phyloP scores from a whole-genome alignment of 2,888 invertebrate species.

The Drosophila antonietae region DNA sequence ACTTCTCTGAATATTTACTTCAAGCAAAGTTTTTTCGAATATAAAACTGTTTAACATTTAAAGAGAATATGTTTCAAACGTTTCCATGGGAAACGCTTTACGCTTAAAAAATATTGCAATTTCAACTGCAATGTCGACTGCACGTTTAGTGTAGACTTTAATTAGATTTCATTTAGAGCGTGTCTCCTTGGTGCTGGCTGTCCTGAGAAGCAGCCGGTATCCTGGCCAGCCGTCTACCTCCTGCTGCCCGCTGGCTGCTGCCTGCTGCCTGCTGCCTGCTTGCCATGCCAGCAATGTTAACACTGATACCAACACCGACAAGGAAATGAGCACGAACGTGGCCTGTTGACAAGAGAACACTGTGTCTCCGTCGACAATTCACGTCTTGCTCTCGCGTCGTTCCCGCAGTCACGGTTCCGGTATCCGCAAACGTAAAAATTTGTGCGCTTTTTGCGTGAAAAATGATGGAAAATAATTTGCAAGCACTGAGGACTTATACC shows the following conservation, averaged over 20 bases:
- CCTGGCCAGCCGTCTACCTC: conserved; percentile 13
- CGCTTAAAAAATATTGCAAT: conserved; percentile 32
- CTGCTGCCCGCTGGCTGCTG: background rate
- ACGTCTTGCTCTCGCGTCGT: conserved; percentile 7
- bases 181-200: conserved; percentile 24
- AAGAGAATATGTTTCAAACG: background rate
- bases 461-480: conserved; percentile 79
- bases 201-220: conserved; percentile 26
- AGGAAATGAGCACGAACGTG: conserved; percentile 31
- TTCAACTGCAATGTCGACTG: conserved; percentile 40
- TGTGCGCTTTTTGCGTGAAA: conserved; percentile 72
- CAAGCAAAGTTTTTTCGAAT: too few species aligned
- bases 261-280: background rate
- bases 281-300: conserved; percentile 1
- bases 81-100: background rate
- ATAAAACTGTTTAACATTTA: background rate
- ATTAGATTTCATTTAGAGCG: conserved; percentile 72
- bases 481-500: conserved; percentile 49
- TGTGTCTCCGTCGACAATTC: conserved; percentile 26
- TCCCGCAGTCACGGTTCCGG: conserved; percentile 7
- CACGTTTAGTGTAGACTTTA: conserved; percentile 64
- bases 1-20: background rate
- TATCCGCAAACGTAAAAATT: conserved; percentile 48
- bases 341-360: conserved; percentile 56
- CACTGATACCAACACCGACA: conserved; percentile 39